phyloP scores from a whole-genome alignment of 2,113 vertebrate genomes.

The Pelusios castaneus region DNA sequence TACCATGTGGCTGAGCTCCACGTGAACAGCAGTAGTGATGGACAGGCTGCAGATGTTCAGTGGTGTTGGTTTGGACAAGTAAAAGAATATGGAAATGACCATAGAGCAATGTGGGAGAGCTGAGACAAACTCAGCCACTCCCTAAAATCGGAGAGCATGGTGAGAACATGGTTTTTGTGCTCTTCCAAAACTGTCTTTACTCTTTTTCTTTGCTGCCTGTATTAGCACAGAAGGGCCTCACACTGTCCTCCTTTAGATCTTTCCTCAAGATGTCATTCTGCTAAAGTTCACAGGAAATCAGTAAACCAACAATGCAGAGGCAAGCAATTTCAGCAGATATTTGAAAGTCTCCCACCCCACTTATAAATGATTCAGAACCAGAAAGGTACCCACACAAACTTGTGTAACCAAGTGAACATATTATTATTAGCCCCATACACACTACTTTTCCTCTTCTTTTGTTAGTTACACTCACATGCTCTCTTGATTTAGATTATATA shows the following conservation, averaged over 20 bases:
- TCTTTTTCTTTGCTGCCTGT: neutral
- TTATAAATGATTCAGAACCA: neutral
- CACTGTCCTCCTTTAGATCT: neutral
- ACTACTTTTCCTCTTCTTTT: neutral
- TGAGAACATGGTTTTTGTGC: neutral
- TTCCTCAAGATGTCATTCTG: neutral
- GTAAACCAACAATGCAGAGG: neutral
- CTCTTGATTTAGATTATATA: neutral
- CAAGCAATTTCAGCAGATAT: neutral
- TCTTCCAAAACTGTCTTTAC: neutral
- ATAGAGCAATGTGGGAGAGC: neutral
- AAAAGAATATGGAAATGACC: neutral
- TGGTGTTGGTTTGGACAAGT: neutral
- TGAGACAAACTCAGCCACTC: neutral
- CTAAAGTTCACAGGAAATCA: neutral
- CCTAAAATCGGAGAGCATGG: neutral
- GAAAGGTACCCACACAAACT: too few species aligned
- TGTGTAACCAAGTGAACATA: neutral
- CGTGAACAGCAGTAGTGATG: neutral
- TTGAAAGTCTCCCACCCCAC: neutral
- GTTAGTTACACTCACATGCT: neutral
- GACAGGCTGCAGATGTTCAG: neutral
- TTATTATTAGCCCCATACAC: neutral
- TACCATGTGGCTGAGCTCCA: constrained; percentile 8
- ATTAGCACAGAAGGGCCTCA: accelerated